Percentiles rank a stretch among this genome's conserved stretches.
Evolutionary conservation across 1,140 invertebrate species (phyloP).

Genomic region (Drosophila erecta): DNA sequence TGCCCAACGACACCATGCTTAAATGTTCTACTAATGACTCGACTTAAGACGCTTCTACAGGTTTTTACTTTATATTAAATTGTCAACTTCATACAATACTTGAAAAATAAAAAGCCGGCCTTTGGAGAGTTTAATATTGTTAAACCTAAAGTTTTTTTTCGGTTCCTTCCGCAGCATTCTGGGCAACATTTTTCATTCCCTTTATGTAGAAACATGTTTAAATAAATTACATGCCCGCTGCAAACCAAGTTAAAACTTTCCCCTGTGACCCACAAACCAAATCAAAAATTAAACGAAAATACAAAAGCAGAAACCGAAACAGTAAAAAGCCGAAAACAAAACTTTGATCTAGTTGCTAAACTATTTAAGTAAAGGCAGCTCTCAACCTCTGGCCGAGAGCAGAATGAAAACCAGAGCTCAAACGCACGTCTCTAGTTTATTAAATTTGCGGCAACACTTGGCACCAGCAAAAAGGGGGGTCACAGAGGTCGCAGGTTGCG

Average conservation of each 20-base stretch:
- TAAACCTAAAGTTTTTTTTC: background rate
- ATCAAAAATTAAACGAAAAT: slow-evolving; percentile 61
- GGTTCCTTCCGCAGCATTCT: background rate
- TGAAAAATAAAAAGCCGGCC: background rate
- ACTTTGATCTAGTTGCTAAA: slow-evolving; percentile 80
- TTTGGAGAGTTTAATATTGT: too few species aligned
- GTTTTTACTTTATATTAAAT: too few species aligned
- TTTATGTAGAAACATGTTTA: slow-evolving; percentile 43
- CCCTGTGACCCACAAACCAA: slow-evolving; percentile 65
- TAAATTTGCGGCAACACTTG: slow-evolving; percentile 80
- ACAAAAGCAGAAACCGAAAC: slow-evolving; percentile 51
- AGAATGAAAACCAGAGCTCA: slow-evolving; percentile 62
- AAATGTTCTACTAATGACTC: too few species aligned
- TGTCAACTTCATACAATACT: too few species aligned
- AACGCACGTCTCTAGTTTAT: slow-evolving; percentile 80
- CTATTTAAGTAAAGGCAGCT: slow-evolving; percentile 63
- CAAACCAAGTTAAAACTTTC: slow-evolving; percentile 52
- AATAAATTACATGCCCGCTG: slow-evolving; percentile 44
- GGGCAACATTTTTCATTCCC: slow-evolving; percentile 44
- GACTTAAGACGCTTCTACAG: too few species aligned
- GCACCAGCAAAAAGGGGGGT: slow-evolving; percentile 43
- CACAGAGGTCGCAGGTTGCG: slow-evolving; percentile 2
- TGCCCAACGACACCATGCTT: too few species aligned
- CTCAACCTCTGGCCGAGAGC: slow-evolving; percentile 29
- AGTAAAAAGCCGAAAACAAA: slow-evolving; percentile 53